Base-by-base conservation (phyloP, 2,888 invertebrate genomes). In the Cataglyphis albicans region DNA sequence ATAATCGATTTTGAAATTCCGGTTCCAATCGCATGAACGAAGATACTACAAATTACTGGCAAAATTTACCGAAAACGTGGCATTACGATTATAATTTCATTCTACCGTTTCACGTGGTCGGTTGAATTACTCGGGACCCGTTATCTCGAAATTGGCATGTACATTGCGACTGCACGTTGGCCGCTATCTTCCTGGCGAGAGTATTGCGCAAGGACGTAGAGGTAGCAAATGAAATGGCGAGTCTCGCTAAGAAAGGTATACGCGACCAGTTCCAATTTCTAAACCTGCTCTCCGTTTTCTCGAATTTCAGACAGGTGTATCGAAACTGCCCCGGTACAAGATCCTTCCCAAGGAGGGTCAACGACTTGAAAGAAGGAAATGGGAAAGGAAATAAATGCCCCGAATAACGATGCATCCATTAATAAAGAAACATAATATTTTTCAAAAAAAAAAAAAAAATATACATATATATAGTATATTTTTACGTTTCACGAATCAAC, bases 211-310 rank as follows among this genome's bases (percentile, higher is more conserved):
- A 57, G 68, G 82, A 83, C 81, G 80, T 68, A 57, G 83, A 83
- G 86, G 82, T 32, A 32, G 88, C 85, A 85, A 89, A 89, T 88
- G 90, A 86, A 89, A 90, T 78, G 88, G 85, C 82, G 82, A 57
- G 87, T 81, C 76, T 83, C 80, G 63, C 80, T 83, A 85, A 88
- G 88, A 86, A 89, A 88, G 78, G 57, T 81, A 75, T 82, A 88
- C 78, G 81, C 32, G 72, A 87, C 59, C 21, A 67, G 41, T 83
- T 80, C 88, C 78, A 85, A 84, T 90, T 88, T 63, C 81, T 70
- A 38, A 32, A 81, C 41, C 72, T 44, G 59, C 44, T 57, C 41
- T 41, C 21, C 72, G 21, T 5, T 70, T 72, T 41, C 72, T 67
- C 68, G 82, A 83, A 81, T 81, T 83, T 82, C 61, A 61, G 70